Conservation (phyloP, 2,113 vertebrate genomes). For the Lophura nycthemera region DNA sequence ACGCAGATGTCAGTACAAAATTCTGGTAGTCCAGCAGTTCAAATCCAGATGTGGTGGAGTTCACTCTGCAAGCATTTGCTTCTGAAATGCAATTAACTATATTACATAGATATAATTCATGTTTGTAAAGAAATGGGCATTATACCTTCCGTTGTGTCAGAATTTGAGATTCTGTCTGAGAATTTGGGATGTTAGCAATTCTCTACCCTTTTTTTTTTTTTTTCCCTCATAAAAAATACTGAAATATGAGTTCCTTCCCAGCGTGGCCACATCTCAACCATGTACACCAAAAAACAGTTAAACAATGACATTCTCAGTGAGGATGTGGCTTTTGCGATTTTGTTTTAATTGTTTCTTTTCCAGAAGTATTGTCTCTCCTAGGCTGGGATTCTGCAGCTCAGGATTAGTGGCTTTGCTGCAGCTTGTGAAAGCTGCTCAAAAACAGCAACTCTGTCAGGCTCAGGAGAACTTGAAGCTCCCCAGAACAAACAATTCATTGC, state of each 20-base stretch:
- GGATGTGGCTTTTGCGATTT: constrained; percentile 60
- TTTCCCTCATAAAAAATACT: not conserved
- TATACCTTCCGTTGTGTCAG: not conserved
- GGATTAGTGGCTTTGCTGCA: constrained; percentile 39
- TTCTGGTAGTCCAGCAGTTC: not conserved
- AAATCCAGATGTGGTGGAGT: not conserved
- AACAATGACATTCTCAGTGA: constrained; percentile 51
- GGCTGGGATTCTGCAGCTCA: constrained; percentile 42
- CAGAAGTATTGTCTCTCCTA: constrained; percentile 49
- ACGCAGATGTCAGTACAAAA: not conserved
- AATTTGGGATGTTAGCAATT: not conserved
- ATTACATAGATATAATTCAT: not conserved
- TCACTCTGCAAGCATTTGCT: not conserved
- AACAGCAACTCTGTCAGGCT: not conserved
- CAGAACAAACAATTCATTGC: constrained; percentile 8
- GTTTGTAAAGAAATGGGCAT: not conserved
- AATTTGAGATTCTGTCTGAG: not conserved
- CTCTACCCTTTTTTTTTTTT: not conserved
- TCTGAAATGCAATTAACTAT: not conserved
- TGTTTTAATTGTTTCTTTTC: constrained; percentile 62
- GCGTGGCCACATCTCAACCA: not conserved
- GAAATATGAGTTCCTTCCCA: not conserved
- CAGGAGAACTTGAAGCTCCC: constrained; percentile 18
- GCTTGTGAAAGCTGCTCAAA: not conserved
- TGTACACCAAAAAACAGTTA: constrained; percentile 24